These are phyloP conservation scores for Drosophila dives DNA, from an alignment of 2,888 invertebrate genomes.

Conservation along the genomic window DNA sequence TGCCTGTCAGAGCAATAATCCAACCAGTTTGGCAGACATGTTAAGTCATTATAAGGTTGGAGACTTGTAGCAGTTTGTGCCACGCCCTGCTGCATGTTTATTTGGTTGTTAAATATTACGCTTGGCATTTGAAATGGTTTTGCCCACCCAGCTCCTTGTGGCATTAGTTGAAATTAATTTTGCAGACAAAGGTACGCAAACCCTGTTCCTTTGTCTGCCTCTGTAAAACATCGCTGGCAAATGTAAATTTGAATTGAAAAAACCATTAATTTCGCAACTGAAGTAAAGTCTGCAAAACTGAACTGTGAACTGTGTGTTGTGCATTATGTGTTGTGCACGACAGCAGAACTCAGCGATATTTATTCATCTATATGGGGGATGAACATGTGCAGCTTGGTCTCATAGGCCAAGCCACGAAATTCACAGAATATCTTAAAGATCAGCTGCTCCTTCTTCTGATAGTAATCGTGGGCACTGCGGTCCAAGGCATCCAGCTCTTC, in stretches of 20 bases:
- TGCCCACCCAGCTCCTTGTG: slow-evolving; percentile 25
- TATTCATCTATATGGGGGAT: slow-evolving; percentile 9
- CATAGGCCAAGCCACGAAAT: slow-evolving; percentile 36
- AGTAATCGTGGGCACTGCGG: slow-evolving; percentile 50
- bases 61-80: slow-evolving; percentile 1
- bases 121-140: slow-evolving; percentile 58
- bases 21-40: slow-evolving; percentile 63
- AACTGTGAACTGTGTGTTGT: neutral
- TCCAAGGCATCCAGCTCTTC: slow-evolving; percentile 47
- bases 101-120: slow-evolving; percentile 62
- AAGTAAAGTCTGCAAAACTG: neutral
- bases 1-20: slow-evolving; percentile 71
- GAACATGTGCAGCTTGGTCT: slow-evolving; percentile 1
- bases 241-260: slow-evolving; percentile 21
- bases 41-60: slow-evolving; percentile 66
- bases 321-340: neutral
- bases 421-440: slow-evolving; percentile 65
- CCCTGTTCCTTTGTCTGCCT: slow-evolving; percentile 14
- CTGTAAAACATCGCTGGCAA: slow-evolving; percentile 1
- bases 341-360: slow-evolving; percentile 4
- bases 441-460: slow-evolving; percentile 54
- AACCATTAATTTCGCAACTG: slow-evolving; percentile 20
- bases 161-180: slow-evolving; percentile 73
- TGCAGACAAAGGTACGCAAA: slow-evolving; percentile 28
- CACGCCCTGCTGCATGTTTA: slow-evolving; percentile 33